These are phyloP conservation scores for Charadrius vociferus DNA, from an alignment of 2,113 vertebrate species.

Conservation along the genomic window DNA sequence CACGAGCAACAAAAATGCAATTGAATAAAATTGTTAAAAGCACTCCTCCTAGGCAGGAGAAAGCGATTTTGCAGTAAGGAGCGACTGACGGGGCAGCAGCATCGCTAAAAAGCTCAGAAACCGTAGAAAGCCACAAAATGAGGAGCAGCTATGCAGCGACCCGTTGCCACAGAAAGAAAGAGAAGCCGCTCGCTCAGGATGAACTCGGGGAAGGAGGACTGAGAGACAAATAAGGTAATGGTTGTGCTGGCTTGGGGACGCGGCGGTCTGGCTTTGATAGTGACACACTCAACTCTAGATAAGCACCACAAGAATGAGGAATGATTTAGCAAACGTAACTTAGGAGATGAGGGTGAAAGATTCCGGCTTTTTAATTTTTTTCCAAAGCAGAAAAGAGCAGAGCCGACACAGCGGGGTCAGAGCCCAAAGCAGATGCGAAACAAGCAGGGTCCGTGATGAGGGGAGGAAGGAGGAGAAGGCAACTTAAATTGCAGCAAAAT, in stretches of 20 bases:
- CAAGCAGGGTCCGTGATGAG: background rate
- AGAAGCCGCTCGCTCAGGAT: background rate
- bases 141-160: background rate
- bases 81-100: background rate
- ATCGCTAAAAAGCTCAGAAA: background rate
- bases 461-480: background rate
- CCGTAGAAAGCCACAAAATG: background rate
- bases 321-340: background rate
- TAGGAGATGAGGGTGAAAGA: background rate
- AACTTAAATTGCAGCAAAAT: background rate
- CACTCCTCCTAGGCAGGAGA: background rate
- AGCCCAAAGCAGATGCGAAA: background rate
- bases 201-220: background rate
- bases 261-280: background rate
- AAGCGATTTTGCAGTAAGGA: background rate
- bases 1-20: background rate
- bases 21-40: background rate
- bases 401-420: background rate
- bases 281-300: background rate
- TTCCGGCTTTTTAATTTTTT: background rate
- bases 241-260: background rate
- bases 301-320: background rate
- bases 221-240: background rate
- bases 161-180: background rate
- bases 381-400: background rate